Conservation (phyloP, 2,113 vertebrate species). For the Nasalis larvatus region DNA sequence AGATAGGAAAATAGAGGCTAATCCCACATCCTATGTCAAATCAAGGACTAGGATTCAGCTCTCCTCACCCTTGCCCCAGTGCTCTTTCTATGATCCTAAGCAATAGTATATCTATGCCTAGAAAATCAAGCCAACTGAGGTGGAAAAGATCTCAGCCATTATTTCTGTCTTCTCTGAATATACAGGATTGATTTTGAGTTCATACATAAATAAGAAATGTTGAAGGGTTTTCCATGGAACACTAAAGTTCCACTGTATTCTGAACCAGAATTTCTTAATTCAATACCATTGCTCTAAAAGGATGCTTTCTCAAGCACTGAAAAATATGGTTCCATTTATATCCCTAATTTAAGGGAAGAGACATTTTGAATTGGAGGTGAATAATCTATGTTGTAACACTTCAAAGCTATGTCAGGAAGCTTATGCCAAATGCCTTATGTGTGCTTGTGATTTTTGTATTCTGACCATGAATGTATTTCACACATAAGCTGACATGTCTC, state of each 20-base stretch:
- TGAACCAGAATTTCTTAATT: background rate
- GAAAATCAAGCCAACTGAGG: background rate
- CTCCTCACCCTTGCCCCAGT: background rate
- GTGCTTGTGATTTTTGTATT: background rate
- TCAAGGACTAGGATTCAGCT: background rate
- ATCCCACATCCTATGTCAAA: background rate
- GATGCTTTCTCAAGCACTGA: background rate
- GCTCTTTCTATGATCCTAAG: background rate
- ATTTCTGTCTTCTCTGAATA: background rate
- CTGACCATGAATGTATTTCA: conserved; percentile 29
- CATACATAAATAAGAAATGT: background rate
- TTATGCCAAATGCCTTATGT: background rate
- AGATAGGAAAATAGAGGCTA: background rate
- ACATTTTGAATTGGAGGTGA: background rate
- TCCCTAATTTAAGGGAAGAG: background rate
- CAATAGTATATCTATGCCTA: background rate
- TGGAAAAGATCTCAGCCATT: background rate
- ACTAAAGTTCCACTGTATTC: background rate
- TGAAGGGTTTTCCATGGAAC: background rate
- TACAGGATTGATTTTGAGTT: background rate
- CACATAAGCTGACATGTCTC: background rate
- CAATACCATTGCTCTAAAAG: background rate
- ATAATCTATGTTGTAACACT: background rate
- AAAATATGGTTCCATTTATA: background rate
- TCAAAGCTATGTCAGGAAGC: background rate